phyloP scores from a whole-genome alignment of 2,797 vertebrate genomes.

The Momotus momota region DNA sequence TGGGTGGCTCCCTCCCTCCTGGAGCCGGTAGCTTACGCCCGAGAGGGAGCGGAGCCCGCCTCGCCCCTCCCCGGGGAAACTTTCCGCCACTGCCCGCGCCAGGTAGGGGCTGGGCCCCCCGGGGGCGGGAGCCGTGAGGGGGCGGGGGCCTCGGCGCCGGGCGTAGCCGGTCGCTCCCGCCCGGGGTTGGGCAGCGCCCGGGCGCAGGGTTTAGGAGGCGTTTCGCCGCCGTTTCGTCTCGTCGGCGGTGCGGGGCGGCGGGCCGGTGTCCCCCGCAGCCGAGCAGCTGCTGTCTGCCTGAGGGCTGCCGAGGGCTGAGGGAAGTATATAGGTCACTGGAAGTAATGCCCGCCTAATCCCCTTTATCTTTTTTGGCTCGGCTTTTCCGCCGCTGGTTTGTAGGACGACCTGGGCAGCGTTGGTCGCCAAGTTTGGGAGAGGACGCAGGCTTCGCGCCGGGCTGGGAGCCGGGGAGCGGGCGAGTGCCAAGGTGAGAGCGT shows the following conservation, averaged over 20 bases:
- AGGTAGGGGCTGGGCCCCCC: conserved; percentile 5
- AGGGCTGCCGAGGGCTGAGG: conserved; percentile 40
- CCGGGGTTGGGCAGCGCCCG: neutral
- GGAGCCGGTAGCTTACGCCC: neutral
- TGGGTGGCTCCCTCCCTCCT: neutral
- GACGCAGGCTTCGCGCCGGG: neutral
- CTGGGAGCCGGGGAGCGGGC: neutral
- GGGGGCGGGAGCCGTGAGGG: neutral
- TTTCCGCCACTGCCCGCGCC: neutral
- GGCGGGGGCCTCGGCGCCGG: neutral
- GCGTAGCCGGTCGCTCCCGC: neutral
- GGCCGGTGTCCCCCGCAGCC: neutral
- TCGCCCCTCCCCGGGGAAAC: neutral
- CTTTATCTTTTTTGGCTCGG: conserved; percentile 62
- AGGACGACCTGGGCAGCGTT: neutral
- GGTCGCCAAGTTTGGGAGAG: neutral
- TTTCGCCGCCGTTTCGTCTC: neutral
- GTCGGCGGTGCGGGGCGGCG: neutral
- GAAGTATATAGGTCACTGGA: conserved; percentile 79
- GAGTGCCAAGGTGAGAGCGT: neutral
- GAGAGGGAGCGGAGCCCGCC: neutral
- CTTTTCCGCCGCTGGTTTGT: conserved; percentile 23
- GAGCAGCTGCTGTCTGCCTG: neutral
- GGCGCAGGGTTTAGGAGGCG: neutral
- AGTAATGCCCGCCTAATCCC: conserved; percentile 79